phyloP scores from a whole-genome alignment of 2,797 vertebrate genomes.

The Danionella dracula region DNA sequence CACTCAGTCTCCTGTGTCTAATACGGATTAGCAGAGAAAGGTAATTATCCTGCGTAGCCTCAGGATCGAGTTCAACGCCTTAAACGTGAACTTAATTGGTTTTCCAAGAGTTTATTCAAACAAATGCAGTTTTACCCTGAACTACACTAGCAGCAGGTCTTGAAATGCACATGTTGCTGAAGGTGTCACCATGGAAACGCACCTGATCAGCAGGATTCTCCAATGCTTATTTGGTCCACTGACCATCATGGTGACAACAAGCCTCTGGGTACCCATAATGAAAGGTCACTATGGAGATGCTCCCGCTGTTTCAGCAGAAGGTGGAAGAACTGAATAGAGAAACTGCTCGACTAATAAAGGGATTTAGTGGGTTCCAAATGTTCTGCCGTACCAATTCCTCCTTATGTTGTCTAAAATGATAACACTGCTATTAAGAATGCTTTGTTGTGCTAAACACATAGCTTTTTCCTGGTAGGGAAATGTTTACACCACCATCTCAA shows the following conservation, averaged over 20 bases:
- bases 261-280: constrained; percentile 3
- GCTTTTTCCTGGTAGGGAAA: constrained; percentile 6
- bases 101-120: background rate
- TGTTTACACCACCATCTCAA: constrained; percentile 11
- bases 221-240: background rate
- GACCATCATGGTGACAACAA: constrained; percentile 2
- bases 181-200: constrained; percentile 1
- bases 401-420: background rate
- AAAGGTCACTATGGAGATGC: constrained; percentile 5
- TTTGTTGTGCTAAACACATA: background rate
- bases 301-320: constrained; percentile 5
- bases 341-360: background rate
- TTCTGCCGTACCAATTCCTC: constrained; percentile 24
- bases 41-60: background rate
- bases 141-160: background rate
- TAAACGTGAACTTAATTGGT: background rate
- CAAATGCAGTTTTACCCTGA: background rate
- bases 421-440: constrained; percentile 1
- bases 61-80: background rate
- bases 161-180: background rate
- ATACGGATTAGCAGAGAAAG: constrained; percentile 27
- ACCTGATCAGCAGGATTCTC: constrained; percentile 12
- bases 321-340: background rate
- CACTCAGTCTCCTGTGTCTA: constrained; percentile 16
- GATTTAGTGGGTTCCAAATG: too few relatives aligned